Evolutionary conservation across 2,113 vertebrate species (phyloP).

Genomic region (Trematocara stigmaticum): DNA sequence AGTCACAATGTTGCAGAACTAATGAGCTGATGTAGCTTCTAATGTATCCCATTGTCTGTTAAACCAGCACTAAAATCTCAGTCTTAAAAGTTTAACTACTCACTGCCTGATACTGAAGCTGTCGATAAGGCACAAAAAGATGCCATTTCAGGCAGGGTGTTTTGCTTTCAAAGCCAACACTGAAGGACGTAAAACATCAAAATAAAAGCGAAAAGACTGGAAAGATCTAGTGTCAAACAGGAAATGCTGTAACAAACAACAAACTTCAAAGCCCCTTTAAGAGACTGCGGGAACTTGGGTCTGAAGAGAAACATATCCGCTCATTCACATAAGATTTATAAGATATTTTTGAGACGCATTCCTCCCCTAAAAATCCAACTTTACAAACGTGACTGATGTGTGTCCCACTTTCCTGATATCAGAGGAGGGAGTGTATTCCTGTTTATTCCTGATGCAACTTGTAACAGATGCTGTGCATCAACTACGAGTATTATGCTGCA

Average conservation of each 20-base stretch:
- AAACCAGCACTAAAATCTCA: background rate
- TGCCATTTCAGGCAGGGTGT: background rate
- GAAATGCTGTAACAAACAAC: slow-evolving; percentile 5
- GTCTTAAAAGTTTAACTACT: background rate
- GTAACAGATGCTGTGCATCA: background rate
- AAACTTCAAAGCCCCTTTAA: background rate
- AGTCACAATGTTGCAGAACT: background rate
- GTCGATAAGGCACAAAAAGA: background rate
- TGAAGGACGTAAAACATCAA: background rate
- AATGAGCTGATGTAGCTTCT: background rate
- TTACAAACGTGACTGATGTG: background rate
- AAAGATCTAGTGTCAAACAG: slow-evolving; percentile 15
- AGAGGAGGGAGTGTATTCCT: background rate
- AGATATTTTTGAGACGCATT: slow-evolving; percentile 1
- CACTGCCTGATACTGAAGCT: background rate
- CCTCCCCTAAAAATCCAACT: background rate
- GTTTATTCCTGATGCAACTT: background rate
- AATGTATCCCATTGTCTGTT: background rate
- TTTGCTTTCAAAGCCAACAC: background rate
- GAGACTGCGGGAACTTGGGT: background rate
- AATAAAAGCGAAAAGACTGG: background rate
- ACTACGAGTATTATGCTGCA: background rate
- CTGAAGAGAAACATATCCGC: background rate
- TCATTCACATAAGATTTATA: background rate
- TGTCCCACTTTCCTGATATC: slow-evolving; percentile 26